phyloP scores from a whole-genome alignment of 1,140 invertebrate species.

The Drosophila serrata region DNA sequence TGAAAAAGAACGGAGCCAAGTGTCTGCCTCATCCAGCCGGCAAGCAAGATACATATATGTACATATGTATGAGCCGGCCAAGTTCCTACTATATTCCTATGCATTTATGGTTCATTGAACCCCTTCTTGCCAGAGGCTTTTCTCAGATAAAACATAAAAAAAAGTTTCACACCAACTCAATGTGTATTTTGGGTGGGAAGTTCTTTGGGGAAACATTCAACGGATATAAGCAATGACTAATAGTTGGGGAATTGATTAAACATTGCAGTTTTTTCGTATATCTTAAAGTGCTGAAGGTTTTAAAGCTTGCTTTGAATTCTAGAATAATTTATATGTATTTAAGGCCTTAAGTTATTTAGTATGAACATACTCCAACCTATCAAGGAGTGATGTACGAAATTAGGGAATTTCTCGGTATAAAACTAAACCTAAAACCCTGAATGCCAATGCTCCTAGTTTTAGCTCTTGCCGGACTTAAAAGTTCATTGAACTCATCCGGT shows the following conservation, averaged over 20 bases:
- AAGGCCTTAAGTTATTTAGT: neutral
- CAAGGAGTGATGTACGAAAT: no score
- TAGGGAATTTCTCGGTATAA: no score
- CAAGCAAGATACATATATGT: neutral
- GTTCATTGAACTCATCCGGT: slow-evolving; percentile 27
- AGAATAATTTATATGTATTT: neutral
- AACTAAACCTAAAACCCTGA: no score
- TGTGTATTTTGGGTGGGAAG: neutral
- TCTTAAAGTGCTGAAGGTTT: neutral
- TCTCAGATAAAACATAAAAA: neutral
- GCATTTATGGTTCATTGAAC: slow-evolving; percentile 54
- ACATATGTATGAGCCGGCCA: neutral
- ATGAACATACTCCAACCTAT: neutral
- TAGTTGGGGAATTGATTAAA: neutral
- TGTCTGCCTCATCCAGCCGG: slow-evolving; percentile 38
- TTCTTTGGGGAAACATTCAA: neutral
- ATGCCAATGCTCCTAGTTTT: neutral
- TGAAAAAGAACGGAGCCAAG: slow-evolving; percentile 65
- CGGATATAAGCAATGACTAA: neutral
- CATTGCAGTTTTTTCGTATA: neutral
- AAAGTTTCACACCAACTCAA: neutral
- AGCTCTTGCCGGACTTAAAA: neutral
- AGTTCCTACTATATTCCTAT: slow-evolving; percentile 6
- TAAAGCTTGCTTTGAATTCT: neutral
- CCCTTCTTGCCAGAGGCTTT: slow-evolving; percentile 7